Evolutionary conservation across 2,797 vertebrate genomes (phyloP).

Genomic region (Odontamblyopus rebecca): DNA sequence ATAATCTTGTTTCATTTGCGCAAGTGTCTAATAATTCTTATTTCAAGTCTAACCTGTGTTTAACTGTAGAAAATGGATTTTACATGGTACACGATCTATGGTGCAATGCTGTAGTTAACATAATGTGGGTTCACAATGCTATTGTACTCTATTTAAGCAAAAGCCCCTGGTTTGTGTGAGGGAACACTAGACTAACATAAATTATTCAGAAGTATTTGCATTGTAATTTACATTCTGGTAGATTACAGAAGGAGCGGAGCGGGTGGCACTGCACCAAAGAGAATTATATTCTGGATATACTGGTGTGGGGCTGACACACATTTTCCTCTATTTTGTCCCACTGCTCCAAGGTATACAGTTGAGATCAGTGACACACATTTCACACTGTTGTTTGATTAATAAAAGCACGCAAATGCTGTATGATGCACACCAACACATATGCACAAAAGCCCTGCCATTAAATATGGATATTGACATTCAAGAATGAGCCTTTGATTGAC

Average conservation of each 20-base stretch:
- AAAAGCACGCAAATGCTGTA: constrained; percentile 75
- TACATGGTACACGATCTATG: constrained; percentile 29
- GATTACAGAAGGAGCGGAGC: constrained; percentile 71
- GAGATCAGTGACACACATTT: constrained; percentile 76
- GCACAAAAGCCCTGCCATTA: constrained; percentile 70
- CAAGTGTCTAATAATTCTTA: neutral
- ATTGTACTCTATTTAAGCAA: constrained; percentile 65
- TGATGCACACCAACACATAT: constrained; percentile 62
- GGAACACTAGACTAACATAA: constrained; percentile 63
- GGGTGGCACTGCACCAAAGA: constrained; percentile 70
- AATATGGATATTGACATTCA: constrained; percentile 76
- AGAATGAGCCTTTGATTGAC: constrained; percentile 76
- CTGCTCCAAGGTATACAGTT: constrained; percentile 70
- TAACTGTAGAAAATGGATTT: constrained; percentile 18
- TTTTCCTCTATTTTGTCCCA: constrained; percentile 68
- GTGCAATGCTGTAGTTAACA: constrained; percentile 42
- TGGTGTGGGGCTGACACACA: constrained; percentile 68
- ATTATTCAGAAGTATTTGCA: constrained; percentile 76
- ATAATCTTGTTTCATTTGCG: constrained; percentile 7
- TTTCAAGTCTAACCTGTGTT: neutral
- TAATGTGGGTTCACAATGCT: constrained; percentile 48
- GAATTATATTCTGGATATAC: constrained; percentile 66
- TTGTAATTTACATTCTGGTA: constrained; percentile 77
- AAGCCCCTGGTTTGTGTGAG: constrained; percentile 54
- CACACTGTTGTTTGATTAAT: constrained; percentile 81